Evolutionary conservation across 1,140 invertebrate genomes (phyloP), one percentile per base, ranked within the genome.

Genomic region (Ostrea denselamellosa): DNA sequence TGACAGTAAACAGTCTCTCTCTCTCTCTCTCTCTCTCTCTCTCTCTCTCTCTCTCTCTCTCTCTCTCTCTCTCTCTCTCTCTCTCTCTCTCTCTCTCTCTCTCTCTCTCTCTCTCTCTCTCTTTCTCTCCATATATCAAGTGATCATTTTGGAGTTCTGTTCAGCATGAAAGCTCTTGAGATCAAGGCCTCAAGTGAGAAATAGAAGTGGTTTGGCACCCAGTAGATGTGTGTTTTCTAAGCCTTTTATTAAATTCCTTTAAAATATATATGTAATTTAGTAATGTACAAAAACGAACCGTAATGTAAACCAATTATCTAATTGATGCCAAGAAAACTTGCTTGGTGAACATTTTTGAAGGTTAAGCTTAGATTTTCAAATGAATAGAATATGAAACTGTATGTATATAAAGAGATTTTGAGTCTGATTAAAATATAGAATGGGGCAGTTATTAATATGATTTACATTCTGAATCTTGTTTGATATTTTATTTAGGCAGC

Each of bases 31-130:
- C n/a, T n/a, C n/a, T n/a, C n/a, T n/a, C n/a, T n/a, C n/a, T 5
- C 34, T 44, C 2, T 5, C 5, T 44, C 34, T 86, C 85, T 22
- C n/a, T 19, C 65, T 71, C 58, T 34, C 44, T 77, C 19, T 77
- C 85, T 77, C 22, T 77, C 34, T 62, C 85, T 65, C 85, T 62
- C 54, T 62, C 54, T 34, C 58, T 62, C 85, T 34, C 56, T 86
- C 54, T 86, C 85, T 86, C 85, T 86, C 58, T 86, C 85, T 86
- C 85, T 86, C 85, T 86, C 85, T 86, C 56, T 86, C 85, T 86
- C 85, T 86, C 28, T 87, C 86, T 87, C 71, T 87, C 86, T 87
- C 86, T 87, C 86, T 87, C 71, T 87, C 44, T 87, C 44, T 87
- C 17, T 87, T 17, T 77, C 17, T n/a, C 58, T 77, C 5, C 28